Evolutionary conservation across 1,140 invertebrate species (phyloP).

Genomic region (Homalodisca vitripennis): DNA sequence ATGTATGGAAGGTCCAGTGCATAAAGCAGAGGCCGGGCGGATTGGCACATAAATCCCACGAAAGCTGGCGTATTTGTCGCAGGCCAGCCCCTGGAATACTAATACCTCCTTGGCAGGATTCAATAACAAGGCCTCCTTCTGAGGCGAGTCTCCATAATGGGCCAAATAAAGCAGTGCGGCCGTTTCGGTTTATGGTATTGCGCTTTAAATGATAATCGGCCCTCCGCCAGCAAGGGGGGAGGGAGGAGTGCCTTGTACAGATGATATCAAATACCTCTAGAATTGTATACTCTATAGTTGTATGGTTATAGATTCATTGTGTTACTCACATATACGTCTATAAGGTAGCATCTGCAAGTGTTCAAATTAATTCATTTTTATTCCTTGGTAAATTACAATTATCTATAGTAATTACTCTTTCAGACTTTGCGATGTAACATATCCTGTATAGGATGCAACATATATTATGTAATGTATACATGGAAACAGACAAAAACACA

Average conservation of each 20-base stretch:
- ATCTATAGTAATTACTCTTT: no score
- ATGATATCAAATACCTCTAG: no score
- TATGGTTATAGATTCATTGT: no score
- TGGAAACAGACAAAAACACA: no score
- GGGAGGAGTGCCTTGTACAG: not conserved
- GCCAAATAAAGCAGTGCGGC: slow-evolving; percentile 1
- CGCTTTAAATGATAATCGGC: slow-evolving; percentile 21
- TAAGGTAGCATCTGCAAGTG: no score
- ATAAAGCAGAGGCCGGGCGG: not conserved
- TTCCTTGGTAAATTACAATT: no score
- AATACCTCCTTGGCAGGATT: slow-evolving; percentile 14
- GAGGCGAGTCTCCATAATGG: not conserved
- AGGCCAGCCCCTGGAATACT: not conserved
- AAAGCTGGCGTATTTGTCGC: not conserved
- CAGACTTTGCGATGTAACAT: no score
- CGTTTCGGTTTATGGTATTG: slow-evolving; percentile 19
- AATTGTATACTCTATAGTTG: no score
- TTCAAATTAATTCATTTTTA: no score
- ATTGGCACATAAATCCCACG: not conserved
- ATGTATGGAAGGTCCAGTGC: not conserved
- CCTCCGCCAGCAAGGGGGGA: not conserved
- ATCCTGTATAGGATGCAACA: no score
- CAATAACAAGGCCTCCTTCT: slow-evolving; percentile 4
- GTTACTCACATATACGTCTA: no score
- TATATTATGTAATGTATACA: no score